Evolutionary conservation across 2,113 vertebrate genomes (phyloP), one percentile per base, ranked within the genome.

Genomic region (Chaetorhynchus papuensis): DNA sequence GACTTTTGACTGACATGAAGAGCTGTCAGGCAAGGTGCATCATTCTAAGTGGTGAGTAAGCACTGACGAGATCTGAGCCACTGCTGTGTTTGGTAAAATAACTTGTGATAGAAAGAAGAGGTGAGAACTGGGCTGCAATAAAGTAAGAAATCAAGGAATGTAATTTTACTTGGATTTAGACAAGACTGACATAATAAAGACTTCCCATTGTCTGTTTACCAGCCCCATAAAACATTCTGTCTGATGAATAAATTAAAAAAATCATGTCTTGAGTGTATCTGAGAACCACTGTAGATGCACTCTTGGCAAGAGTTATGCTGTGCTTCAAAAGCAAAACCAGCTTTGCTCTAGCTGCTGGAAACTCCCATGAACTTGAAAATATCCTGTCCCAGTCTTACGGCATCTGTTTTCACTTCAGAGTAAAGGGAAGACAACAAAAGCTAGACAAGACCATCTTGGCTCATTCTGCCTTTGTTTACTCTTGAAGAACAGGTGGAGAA

Each of bases 1-100:
- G 97, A 97, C 97, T 97, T 97, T 53, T 97, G 98, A 98, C 83
- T 97, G 98, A 97, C 97, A 79, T 95, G 97, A 98, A 89, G 92
- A 97, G 96, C 97, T 98, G 97, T 97, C 98, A 98, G 70, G 86
- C 81, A 97, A 94, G 75, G 95, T 93, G 65, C 68, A 86, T 96
- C 87, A 68, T 87, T 97, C 12, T 91, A 68, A 54, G 74, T 33
- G 70, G 81, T 92, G 95, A 97, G 94, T 81, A 54, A 63, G 88
- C 65, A 83, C 31, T 64, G 70, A 66, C 69, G 59, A 83, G 85
- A 65, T 50, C 68, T 56, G 50, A 35, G 31, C 75, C 87, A 72
- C 27, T 52, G 18, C 11, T 27, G 3, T 45, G 49, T 85, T 76
- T 63, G 54, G 54, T 49, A 74, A 77, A 93, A 87, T 71, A 68